Conservation (phyloP, 1,140 invertebrate species). For the Chlorops oryzae region DNA sequence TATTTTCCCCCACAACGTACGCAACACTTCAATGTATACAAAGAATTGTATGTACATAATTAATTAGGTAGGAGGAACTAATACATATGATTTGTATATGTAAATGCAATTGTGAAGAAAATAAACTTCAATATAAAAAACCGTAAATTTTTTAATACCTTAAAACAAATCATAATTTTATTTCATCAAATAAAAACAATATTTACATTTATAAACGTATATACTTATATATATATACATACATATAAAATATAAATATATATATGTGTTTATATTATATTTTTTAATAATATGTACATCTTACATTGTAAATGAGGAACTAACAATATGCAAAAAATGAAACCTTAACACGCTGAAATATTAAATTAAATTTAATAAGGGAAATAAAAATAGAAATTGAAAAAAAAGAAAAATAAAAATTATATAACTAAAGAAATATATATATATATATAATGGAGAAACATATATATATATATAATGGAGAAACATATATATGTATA, state of each 20-base stretch:
- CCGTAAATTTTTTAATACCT: conserved; percentile 19
- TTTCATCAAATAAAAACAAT: not conserved
- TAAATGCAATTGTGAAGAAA: conserved; percentile 16
- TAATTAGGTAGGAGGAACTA: no score
- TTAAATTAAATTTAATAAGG: no score
- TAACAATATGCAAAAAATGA: no score
- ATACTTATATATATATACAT: conserved; percentile 1
- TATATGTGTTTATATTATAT: not conserved
- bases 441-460: conserved; percentile 5
- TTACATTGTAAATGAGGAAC: no score
- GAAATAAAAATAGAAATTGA: not conserved
- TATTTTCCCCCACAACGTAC: no score
- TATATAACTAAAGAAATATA: not conserved
- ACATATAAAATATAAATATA: no score
- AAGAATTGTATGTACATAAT: no score
- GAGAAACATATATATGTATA: not conserved
- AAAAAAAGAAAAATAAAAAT: not conserved
- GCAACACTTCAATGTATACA: no score
- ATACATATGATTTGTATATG: conserved; percentile 26
- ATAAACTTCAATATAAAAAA: conserved; percentile 11
- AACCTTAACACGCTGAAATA: no score
- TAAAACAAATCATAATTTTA: conserved; percentile 18
- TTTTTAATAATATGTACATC: no score
- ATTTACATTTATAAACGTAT: not conserved
- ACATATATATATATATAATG: not conserved